Conservation (phyloP, 2,797 vertebrate species). For the Tauraco hartlaubi region DNA sequence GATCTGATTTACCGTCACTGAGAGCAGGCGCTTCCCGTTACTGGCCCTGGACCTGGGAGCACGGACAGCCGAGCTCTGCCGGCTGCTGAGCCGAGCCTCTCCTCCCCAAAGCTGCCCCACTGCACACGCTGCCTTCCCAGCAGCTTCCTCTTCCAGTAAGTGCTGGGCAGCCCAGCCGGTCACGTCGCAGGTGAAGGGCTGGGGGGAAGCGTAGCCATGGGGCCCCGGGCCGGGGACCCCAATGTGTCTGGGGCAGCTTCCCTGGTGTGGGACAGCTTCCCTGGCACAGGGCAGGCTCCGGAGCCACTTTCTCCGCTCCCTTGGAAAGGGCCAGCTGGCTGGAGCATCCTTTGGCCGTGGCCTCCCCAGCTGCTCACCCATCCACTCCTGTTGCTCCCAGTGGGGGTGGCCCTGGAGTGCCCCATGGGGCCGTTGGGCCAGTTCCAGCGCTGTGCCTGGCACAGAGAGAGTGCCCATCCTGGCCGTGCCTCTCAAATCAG, state of each 20-base stretch:
- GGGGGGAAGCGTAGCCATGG: background rate
- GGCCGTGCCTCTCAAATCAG: accelerated
- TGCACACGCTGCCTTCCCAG: conserved; percentile 30
- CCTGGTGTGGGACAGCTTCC: too few relatives aligned
- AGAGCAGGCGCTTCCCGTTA: conserved; percentile 79
- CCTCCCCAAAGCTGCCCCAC: conserved; percentile 10
- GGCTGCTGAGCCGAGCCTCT: conserved; percentile 22
- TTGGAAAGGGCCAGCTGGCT: accelerated
- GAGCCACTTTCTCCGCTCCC: background rate
- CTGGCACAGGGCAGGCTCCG: background rate
- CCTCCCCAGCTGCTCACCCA: background rate
- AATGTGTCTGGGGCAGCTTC: accelerated
- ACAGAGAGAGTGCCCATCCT: background rate
- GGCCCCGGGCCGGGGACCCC: background rate
- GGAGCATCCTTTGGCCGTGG: background rate
- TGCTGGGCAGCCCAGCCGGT: background rate
- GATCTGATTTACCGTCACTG: conserved; percentile 79
- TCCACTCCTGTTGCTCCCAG: accelerated
- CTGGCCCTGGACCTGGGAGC: conserved; percentile 56
- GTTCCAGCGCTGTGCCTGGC: background rate
- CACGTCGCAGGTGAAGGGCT: background rate
- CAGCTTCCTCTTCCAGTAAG: conserved; percentile 64
- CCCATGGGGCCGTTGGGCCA: accelerated
- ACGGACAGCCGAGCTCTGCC: conserved; percentile 17
- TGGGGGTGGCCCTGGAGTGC: background rate